Evolutionary conservation across 1,140 invertebrate species (phyloP).

Genomic region (Papilio xuthus): DNA sequence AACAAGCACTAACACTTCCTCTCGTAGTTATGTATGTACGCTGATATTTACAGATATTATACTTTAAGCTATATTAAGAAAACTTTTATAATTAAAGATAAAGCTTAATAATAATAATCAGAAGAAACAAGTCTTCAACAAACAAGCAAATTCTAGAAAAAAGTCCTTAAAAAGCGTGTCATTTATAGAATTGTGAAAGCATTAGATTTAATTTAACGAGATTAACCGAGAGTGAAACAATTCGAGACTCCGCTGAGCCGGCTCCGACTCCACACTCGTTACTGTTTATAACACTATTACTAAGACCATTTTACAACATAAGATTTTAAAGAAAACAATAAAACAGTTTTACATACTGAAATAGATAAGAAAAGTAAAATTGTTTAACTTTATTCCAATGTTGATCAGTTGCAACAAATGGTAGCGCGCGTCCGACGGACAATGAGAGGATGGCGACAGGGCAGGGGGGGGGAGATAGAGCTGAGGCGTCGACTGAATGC

Average conservation of each 20-base stretch:
- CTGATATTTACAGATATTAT: neutral
- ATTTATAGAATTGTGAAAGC: neutral
- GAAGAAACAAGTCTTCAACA: neutral
- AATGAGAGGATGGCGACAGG: neutral
- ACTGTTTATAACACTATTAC: neutral
- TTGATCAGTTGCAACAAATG: slow-evolving; percentile 3
- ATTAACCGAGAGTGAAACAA: neutral
- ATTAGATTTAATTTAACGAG: neutral
- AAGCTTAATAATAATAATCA: neutral
- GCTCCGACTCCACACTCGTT: neutral
- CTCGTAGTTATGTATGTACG: neutral
- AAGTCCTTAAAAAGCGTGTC: neutral
- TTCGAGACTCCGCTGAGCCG: neutral
- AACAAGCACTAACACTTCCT: neutral
- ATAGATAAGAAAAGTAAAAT: neutral
- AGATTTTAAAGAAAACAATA: neutral
- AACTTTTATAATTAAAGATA: neutral
- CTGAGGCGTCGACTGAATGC: neutral
- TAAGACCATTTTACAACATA: neutral
- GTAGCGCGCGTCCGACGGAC: neutral
- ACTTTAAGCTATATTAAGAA: neutral
- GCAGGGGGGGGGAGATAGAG: too few relatives aligned
- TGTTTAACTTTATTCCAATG: neutral
- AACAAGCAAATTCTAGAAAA: too few relatives aligned
- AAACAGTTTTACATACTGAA: neutral